Percentiles rank a stretch among this genome's conserved stretches.
Evolutionary conservation across 1,140 invertebrate species (phyloP).

Genomic region (Leptonema lineaticorne): DNA sequence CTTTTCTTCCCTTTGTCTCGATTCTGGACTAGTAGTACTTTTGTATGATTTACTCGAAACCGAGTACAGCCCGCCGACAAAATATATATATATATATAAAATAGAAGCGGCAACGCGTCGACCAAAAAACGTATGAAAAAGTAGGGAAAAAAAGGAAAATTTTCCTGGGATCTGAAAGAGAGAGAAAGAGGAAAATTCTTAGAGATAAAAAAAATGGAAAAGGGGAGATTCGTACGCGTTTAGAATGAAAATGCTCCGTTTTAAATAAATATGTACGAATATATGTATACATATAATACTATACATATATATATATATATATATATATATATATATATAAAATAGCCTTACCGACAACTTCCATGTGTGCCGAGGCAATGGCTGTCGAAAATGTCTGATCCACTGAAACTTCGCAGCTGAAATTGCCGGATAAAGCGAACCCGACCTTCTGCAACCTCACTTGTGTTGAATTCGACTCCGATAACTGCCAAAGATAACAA

Average conservation of each 20-base stretch:
- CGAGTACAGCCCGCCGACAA: background rate
- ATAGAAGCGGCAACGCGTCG: too few relatives aligned
- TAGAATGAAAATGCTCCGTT: too few relatives aligned
- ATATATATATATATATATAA: background rate
- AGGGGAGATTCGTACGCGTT: too few relatives aligned
- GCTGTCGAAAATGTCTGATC: slow-evolving; percentile 69
- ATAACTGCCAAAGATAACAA: slow-evolving; percentile 55
- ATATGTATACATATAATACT: too few relatives aligned
- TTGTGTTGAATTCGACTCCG: slow-evolving; percentile 65
- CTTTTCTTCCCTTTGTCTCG: slow-evolving; percentile 8
- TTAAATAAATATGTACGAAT: too few relatives aligned
- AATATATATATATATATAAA: too few relatives aligned
- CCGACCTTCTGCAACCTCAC: slow-evolving; percentile 68
- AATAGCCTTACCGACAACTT: slow-evolving; percentile 67
- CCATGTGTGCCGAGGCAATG: slow-evolving; percentile 59
- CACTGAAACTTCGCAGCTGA: slow-evolving; percentile 76
- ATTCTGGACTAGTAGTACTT: background rate
- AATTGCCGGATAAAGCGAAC: slow-evolving; percentile 68
- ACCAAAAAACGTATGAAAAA: too few relatives aligned
- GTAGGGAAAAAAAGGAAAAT: too few relatives aligned
- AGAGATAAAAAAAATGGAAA: too few relatives aligned
- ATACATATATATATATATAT: too few relatives aligned
- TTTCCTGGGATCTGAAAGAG: too few relatives aligned
- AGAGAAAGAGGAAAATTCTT: too few relatives aligned
- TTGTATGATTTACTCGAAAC: slow-evolving; percentile 1